Evolutionary conservation across 2,888 invertebrate genomes (phyloP).

Genomic region (Caenorhabditis panamensis): DNA sequence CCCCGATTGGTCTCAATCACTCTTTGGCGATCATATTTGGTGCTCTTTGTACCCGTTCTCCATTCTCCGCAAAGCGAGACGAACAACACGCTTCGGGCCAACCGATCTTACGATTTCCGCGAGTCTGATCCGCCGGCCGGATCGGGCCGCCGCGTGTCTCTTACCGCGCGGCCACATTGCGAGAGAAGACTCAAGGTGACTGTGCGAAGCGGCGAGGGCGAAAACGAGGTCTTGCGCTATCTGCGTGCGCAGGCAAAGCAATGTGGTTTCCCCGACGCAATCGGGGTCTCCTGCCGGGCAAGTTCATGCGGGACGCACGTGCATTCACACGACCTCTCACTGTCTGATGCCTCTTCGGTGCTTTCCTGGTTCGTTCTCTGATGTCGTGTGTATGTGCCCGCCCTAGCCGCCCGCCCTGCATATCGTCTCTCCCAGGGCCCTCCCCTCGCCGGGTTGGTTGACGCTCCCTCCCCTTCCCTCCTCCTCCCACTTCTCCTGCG

Average conservation of each 20-base stretch:
- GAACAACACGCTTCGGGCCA: constrained; percentile 4
- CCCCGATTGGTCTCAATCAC: constrained; percentile 30
- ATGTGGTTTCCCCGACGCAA: constrained; percentile 60
- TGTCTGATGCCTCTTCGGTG: constrained; percentile 57
- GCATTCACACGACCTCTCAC: constrained; percentile 57
- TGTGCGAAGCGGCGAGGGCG: constrained; percentile 43
- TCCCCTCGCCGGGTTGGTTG: constrained; percentile 60
- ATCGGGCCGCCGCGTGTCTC: constrained; percentile 43
- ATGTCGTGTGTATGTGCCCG: constrained; percentile 61
- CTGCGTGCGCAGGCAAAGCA: constrained; percentile 56
- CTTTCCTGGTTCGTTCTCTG: constrained; percentile 64
- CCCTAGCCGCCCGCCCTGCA: constrained; percentile 58
- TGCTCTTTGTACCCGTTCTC: constrained; percentile 51
- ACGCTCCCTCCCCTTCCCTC: constrained; percentile 55
- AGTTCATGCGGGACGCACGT: constrained; percentile 61
- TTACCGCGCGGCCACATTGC: constrained; percentile 39
- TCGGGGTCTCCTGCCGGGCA: constrained; percentile 42
- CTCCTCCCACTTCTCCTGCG: constrained; percentile 52
- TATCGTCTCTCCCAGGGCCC: constrained; percentile 65
- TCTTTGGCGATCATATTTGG: constrained; percentile 21
- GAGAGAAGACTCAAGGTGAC: constrained; percentile 23
- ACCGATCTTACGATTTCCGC: constrained; percentile 48
- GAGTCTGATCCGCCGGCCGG: constrained; percentile 39
- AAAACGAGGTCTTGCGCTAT: constrained; percentile 55
- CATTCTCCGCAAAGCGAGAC: constrained; percentile 4